Percentiles rank a stretch among this genome's conserved stretches.
phyloP scores from a whole-genome alignment of 2,888 invertebrate species.

The Rapana venosa region DNA sequence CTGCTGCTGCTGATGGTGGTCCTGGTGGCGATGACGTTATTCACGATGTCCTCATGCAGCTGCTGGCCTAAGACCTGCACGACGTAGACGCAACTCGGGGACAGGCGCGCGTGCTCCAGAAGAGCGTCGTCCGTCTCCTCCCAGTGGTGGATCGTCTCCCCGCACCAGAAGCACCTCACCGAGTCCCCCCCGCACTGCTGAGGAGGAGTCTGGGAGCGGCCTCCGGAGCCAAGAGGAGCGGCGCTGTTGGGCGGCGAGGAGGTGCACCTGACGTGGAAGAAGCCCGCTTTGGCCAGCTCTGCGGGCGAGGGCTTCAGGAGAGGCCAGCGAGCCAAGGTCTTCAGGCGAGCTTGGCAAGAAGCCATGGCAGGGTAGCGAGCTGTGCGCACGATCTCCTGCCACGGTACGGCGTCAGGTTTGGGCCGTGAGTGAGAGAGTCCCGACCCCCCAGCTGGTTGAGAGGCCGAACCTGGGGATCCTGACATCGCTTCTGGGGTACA shows the following conservation, averaged over 20 bases:
- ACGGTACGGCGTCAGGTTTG: background rate
- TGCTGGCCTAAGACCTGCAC: constrained; percentile 21
- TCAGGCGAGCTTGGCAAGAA: constrained; percentile 14
- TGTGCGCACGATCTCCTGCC: constrained; percentile 33
- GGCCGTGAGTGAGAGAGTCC: too few relatives aligned
- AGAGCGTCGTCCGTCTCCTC: constrained; percentile 32
- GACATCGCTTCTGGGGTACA: too few relatives aligned
- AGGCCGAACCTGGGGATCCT: too few relatives aligned
- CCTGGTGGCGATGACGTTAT: background rate
- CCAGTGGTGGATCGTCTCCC: constrained; percentile 36
- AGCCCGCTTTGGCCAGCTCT: constrained; percentile 38
- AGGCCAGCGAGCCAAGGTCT: constrained; percentile 30
- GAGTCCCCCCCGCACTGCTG: constrained; percentile 18
- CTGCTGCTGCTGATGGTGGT: background rate
- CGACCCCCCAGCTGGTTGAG: too few relatives aligned
- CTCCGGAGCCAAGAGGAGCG: background rate
- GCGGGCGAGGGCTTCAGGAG: constrained; percentile 25
- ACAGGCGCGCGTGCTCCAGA: constrained; percentile 39
- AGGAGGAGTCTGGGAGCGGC: background rate
- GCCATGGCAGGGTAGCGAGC: constrained; percentile 35
- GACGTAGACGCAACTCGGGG: constrained; percentile 24
- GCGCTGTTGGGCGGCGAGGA: background rate
- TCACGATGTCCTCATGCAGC: constrained; percentile 29
- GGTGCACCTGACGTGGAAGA: background rate
- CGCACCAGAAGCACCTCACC: constrained; percentile 41